These are phyloP conservation scores for Drosophila nr. fundita DNA, from an alignment of 2,888 invertebrate species.

Conservation along the genomic window DNA sequence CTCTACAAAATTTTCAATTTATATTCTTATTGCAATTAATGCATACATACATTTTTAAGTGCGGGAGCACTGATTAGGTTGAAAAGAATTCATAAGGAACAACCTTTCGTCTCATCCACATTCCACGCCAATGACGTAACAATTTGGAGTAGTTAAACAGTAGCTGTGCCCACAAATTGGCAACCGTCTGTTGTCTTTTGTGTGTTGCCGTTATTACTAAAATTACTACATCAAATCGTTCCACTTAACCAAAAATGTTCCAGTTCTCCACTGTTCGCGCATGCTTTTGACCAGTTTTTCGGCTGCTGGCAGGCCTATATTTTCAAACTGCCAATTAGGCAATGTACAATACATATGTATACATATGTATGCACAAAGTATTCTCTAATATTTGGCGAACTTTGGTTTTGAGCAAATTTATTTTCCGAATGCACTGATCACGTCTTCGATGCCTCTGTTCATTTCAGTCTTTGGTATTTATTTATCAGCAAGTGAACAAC, in stretches of 20 bases:
- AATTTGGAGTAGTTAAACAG: slow-evolving; percentile 71
- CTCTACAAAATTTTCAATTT: not conserved
- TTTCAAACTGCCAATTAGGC: slow-evolving; percentile 59
- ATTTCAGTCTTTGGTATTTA: not conserved
- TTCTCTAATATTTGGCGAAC: slow-evolving; percentile 52
- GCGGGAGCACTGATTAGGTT: slow-evolving; percentile 28
- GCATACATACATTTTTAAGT: slow-evolving; percentile 2
- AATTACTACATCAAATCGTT: slow-evolving; percentile 75
- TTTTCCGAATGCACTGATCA: not conserved
- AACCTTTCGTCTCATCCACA: slow-evolving; percentile 35
- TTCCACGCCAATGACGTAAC: slow-evolving; percentile 70
- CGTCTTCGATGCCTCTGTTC: not conserved
- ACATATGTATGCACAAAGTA: slow-evolving; percentile 36
- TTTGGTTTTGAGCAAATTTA: slow-evolving; percentile 1
- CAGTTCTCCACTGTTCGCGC: slow-evolving; percentile 47
- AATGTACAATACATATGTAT: slow-evolving; percentile 22
- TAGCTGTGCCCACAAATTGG: slow-evolving; percentile 65
- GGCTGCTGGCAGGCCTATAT: slow-evolving; percentile 28
- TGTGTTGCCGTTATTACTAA: slow-evolving; percentile 69
- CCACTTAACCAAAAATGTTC: slow-evolving; percentile 68
- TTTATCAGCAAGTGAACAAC: not conserved
- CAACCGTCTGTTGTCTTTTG: slow-evolving; percentile 50
- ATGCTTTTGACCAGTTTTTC: slow-evolving; percentile 48
- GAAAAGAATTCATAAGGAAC: slow-evolving; percentile 23
- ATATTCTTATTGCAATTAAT: not conserved